Base-by-base conservation (phyloP, 2,797 vertebrate genomes). In the Melanogrammus aeglefinus region DNA sequence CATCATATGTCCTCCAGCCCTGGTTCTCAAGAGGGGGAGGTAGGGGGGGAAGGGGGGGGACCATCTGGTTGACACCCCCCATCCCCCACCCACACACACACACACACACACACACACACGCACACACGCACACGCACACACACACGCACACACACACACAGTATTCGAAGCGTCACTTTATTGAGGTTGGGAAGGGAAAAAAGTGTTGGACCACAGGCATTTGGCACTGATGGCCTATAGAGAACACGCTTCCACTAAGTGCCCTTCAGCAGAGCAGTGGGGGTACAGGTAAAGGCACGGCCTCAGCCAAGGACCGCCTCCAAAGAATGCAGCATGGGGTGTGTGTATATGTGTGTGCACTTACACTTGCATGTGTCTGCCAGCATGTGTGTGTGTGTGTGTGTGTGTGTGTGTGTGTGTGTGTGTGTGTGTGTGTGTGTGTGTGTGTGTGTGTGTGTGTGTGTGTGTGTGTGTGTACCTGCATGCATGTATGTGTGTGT, bases 31-130 rank as follows among this genome's bases (percentile, higher is more conserved):
- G 86, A 87, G 27, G 1, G 83, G 84, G 88, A 13, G 47, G 47
- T 18, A 16, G 91, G 90, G 85, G 87, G 27, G 1, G 84, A 82
- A 88, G 82, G 88, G 79, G 79, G 66, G 63, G 76, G 63, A 82
- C 86, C 92, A 90, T 92, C 91, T 93, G 92, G 85, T 89, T 88
- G 83, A 38, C 88, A 87, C 87, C 83, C 10, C 2, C 79, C 3
- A 1, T 80, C 36, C 36, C 88, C 87, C 83, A 8, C 2, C 78
- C 3, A 0, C 81, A 2, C 35, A 51, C 44, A 51, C 44, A 51
- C 44, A 51, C 44, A 18, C 44, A 51, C 44, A 51, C 44, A 18
- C 44, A 51, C 44, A 51, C 44, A 51, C 44, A 51, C 47, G 21
- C 14, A 21, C 0, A 51, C 47, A 51, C 47, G 21, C 47, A 51